These are phyloP conservation scores for Takifugu rubripes DNA, from an alignment of 2,797 vertebrate species.

Conservation along the genomic window DNA sequence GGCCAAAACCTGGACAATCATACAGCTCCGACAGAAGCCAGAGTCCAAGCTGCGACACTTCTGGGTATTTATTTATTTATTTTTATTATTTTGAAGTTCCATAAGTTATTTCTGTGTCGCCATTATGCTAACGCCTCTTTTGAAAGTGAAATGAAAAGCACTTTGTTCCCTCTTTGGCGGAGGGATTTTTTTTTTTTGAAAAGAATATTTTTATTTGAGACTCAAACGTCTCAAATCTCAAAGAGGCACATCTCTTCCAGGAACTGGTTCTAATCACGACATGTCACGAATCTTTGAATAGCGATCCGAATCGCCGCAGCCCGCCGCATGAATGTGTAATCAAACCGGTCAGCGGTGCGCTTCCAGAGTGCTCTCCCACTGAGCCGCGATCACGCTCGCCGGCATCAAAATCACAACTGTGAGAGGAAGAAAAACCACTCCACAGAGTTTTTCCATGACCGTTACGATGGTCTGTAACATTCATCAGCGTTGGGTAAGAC, in stretches of 20 bases:
- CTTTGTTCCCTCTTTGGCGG: conserved; percentile 1
- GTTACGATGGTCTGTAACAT: conserved; percentile 21
- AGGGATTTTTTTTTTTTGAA: no score
- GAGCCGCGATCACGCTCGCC: conserved; percentile 21
- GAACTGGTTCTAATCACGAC: conserved; percentile 4
- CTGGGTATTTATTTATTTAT: conserved; percentile 8
- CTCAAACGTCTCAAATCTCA: not conserved
- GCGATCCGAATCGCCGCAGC: conserved; percentile 20
- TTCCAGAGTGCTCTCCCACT: conserved; percentile 14
- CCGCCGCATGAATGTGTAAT: conserved; percentile 23
- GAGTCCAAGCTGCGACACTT: not conserved
- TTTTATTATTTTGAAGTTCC: conserved; percentile 8
- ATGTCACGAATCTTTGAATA: conserved; percentile 11
- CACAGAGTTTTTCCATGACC: conserved; percentile 3
- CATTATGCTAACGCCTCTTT: conserved; percentile 2
- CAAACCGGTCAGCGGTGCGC: conserved; percentile 22
- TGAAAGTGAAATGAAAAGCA: not conserved
- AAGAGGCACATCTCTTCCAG: not conserved
- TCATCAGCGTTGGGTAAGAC: conserved; percentile 42
- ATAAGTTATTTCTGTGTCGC: conserved; percentile 1
- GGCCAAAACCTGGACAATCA: no score
- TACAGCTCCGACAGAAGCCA: not conserved
- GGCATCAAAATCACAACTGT: conserved; percentile 4
- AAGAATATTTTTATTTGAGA: not conserved
- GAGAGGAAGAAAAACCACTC: not conserved